Conservation (phyloP, 2,797 vertebrate species). For the Uromys caudimaculatus region DNA sequence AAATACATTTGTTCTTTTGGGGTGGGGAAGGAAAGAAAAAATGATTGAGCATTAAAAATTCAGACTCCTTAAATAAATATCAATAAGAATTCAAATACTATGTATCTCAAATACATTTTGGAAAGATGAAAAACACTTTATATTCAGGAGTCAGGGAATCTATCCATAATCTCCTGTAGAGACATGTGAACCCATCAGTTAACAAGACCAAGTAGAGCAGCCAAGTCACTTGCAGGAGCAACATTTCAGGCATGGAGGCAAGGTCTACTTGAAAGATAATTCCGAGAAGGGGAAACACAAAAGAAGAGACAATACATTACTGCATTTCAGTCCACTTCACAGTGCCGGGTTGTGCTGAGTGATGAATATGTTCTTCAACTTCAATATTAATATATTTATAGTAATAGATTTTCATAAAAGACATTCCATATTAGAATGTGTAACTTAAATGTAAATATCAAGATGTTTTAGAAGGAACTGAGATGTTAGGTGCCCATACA, state of each 20-base stretch:
- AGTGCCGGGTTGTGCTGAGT: constrained; percentile 9
- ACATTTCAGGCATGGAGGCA: background rate
- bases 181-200: background rate
- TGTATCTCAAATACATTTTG: background rate
- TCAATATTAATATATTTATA: constrained; percentile 59
- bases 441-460: background rate
- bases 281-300: background rate
- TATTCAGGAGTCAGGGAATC: background rate
- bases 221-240: background rate
- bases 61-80: background rate
- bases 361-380: constrained; percentile 55
- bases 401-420: constrained; percentile 53
- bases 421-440: background rate
- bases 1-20: background rate
- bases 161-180: background rate
- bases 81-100: background rate
- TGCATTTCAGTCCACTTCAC: background rate
- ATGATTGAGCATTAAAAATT: background rate
- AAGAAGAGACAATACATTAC: background rate
- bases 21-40: background rate
- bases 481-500: background rate
- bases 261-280: background rate
- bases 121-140: background rate
- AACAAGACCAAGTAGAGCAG: background rate
- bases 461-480: background rate